A percentile compares a stretch with the other conserved stretches of the same genome.
phyloP scores from a whole-genome alignment of 2,888 invertebrate species.

The Standfussiana lucernea region DNA sequence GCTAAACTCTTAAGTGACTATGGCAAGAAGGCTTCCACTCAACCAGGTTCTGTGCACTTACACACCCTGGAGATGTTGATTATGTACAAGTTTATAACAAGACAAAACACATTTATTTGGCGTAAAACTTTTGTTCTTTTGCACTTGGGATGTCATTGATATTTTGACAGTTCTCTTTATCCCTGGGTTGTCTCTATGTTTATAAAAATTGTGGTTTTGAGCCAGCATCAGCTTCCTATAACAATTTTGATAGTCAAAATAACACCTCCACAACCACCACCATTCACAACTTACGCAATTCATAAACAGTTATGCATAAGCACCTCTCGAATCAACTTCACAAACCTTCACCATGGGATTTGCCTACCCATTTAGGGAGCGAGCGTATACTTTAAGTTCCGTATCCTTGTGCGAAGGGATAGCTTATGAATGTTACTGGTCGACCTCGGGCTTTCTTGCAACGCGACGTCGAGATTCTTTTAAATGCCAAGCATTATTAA shows the following conservation, averaged over 20 bases:
- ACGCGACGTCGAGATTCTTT: slow-evolving; percentile 70
- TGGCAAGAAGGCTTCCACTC: not conserved
- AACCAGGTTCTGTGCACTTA: not conserved
- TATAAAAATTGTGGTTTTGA: not conserved
- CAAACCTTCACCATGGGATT: slow-evolving; percentile 29
- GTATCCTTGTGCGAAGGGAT: slow-evolving; percentile 62
- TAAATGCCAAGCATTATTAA: slow-evolving; percentile 76
- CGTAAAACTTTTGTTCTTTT: not conserved
- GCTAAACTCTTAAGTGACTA: not conserved
- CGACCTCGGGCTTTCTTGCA: slow-evolving; percentile 78
- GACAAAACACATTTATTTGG: not conserved
- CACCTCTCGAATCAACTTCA: slow-evolving; percentile 1
- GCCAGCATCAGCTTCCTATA: not conserved
- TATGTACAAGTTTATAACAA: too few species aligned
- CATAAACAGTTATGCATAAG: not conserved
- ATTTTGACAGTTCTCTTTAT: not conserved
- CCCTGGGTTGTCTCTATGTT: too few species aligned
- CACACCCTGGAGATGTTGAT: not conserved
- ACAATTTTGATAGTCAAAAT: not conserved
- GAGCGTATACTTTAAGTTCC: slow-evolving; percentile 39
- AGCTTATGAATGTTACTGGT: slow-evolving; percentile 69
- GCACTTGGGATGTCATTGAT: not conserved
- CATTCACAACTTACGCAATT: not conserved
- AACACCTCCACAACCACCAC: not conserved
- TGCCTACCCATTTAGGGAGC: slow-evolving; percentile 41